A percentile compares a stretch with the other conserved stretches of the same genome.
Conservation (phyloP, 2,888 invertebrate species). For the Nematopogon swammerdamellus region DNA sequence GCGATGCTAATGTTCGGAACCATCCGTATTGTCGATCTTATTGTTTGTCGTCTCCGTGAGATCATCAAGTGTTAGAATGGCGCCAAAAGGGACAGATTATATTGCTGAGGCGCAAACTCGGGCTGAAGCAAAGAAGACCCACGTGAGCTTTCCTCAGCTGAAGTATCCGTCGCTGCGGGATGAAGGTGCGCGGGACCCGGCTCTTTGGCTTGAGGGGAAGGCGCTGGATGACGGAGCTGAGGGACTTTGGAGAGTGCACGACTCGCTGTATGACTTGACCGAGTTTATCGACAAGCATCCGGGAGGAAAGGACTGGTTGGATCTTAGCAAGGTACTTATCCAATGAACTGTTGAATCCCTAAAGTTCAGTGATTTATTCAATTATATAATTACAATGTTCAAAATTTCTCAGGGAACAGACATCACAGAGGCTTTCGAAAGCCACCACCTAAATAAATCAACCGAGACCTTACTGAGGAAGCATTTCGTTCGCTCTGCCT, state of each 20-base stretch:
- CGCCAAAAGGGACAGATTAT: slow-evolving; percentile 19
- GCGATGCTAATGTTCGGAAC: too few relatives aligned
- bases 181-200: slow-evolving; percentile 33
- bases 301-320: slow-evolving; percentile 77
- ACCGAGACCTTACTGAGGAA: slow-evolving; percentile 61
- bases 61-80: too few relatives aligned
- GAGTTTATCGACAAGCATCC: slow-evolving; percentile 80
- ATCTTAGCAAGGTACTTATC: slow-evolving; percentile 57
- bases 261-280: slow-evolving; percentile 80
- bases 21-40: too few relatives aligned
- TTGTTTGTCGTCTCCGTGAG: too few relatives aligned
- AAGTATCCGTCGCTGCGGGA: slow-evolving; percentile 50
- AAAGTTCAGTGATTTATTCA: too few relatives aligned
- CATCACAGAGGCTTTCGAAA: slow-evolving; percentile 61
- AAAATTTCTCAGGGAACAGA: slow-evolving; percentile 19
- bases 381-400: neutral
- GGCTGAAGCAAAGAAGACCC: slow-evolving; percentile 26
- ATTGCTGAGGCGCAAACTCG: slow-evolving; percentile 21
- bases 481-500: slow-evolving; percentile 63
- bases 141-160: slow-evolving; percentile 45
- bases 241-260: slow-evolving; percentile 72
- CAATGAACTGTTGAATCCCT: too few relatives aligned
- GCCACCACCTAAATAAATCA: slow-evolving; percentile 47
- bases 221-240: slow-evolving; percentile 68
- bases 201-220: slow-evolving; percentile 64